Percentiles rank a stretch among this genome's conserved stretches.
Conservation (phyloP, 2,797 vertebrate genomes). For the Ctenopoma multispine region DNA sequence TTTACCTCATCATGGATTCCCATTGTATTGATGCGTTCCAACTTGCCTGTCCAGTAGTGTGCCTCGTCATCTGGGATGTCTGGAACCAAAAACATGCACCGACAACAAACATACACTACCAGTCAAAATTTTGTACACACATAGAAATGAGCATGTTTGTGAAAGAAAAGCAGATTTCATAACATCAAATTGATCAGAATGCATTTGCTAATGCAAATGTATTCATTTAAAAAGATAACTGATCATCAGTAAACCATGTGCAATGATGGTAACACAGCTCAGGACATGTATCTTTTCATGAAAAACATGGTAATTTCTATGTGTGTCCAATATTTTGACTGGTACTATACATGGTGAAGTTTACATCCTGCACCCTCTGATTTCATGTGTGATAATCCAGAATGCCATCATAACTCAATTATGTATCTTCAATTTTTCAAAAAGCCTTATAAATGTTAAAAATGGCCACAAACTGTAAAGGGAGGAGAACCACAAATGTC, state of each 20-base stretch:
- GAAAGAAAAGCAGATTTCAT: too few species aligned
- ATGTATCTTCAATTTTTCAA: slow-evolving; percentile 64
- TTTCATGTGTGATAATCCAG: slow-evolving; percentile 7
- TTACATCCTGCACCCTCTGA: background rate
- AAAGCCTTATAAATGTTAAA: slow-evolving; percentile 10
- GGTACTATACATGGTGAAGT: background rate
- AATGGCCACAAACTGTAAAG: slow-evolving; percentile 11
- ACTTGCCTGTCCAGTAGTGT: slow-evolving; percentile 94
- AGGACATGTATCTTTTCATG: too few species aligned
- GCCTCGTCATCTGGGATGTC: slow-evolving; percentile 99
- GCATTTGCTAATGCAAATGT: too few species aligned
- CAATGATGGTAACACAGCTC: too few species aligned
- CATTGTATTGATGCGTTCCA: slow-evolving; percentile 92
- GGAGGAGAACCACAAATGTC: background rate
- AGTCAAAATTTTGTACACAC: too few species aligned
- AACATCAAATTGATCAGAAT: too few species aligned
- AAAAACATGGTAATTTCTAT: too few species aligned
- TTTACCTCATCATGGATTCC: slow-evolving; percentile 90
- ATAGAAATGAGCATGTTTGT: too few species aligned
- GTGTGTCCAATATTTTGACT: too few species aligned
- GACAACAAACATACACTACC: slow-evolving; percentile 34
- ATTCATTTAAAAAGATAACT: too few species aligned
- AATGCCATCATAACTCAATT: slow-evolving; percentile 43
- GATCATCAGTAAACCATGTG: too few species aligned
- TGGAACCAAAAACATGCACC: slow-evolving; percentile 61